phyloP scores from a whole-genome alignment of 2,113 vertebrate species.

The Pachycephala philippinensis region DNA sequence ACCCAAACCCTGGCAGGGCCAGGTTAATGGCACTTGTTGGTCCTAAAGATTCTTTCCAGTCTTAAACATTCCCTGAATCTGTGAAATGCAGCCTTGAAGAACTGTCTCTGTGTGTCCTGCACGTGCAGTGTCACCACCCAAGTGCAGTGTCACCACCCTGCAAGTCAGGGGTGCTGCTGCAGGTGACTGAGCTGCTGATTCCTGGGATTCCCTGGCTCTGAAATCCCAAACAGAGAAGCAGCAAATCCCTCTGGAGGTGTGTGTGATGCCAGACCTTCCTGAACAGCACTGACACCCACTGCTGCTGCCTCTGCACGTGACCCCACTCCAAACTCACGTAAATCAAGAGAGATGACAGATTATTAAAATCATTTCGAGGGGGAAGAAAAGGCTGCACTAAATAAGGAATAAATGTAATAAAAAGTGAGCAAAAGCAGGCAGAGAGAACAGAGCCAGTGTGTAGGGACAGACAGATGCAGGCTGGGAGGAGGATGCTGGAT shows the following conservation, averaged over 20 bases:
- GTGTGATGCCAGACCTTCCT: background rate
- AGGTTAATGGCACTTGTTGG: too few relatives aligned
- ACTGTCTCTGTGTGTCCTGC: background rate
- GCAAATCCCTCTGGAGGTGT: background rate
- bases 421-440: background rate
- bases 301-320: background rate
- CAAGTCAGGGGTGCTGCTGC: background rate
- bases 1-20: background rate
- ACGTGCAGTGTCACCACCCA: background rate
- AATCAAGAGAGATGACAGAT: background rate
- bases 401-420: background rate
- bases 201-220: background rate
- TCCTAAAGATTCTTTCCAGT: background rate
- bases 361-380: background rate
- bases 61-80: background rate
- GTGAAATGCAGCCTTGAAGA: background rate
- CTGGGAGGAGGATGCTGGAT: slow-evolving; percentile 29
- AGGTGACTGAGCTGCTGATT: background rate
- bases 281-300: background rate
- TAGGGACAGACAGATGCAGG: background rate
- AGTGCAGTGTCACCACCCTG: background rate
- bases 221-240: background rate
- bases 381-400: background rate
- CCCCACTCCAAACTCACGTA: background rate
- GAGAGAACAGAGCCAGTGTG: background rate